Evolutionary conservation across 2,797 vertebrate genomes (phyloP).

Genomic region (Urosaurus nigricauda): DNA sequence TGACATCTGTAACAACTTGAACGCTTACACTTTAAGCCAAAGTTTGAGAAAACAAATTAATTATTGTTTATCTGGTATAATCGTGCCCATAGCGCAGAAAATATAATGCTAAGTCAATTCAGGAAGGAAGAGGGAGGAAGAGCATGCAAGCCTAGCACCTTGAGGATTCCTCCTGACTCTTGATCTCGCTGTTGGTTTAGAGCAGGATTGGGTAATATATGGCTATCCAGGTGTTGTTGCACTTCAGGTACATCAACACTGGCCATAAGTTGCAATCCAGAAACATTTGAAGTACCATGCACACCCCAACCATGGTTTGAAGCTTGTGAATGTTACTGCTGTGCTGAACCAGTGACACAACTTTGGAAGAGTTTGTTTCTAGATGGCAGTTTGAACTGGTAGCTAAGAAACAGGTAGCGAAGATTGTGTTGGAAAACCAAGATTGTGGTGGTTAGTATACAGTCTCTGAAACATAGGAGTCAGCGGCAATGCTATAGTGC

Average conservation of each 20-base stretch:
- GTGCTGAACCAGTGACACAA: background rate
- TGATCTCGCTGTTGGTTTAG: too few species aligned
- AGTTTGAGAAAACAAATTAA: background rate
- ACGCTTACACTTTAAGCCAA: background rate
- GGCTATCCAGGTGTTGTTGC: too few species aligned
- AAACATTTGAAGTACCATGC: too few species aligned
- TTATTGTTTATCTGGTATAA: background rate
- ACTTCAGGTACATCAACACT: too few species aligned
- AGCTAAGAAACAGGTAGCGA: constrained; percentile 28
- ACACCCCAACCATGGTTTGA: background rate
- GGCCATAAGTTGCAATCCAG: too few species aligned
- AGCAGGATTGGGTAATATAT: background rate
- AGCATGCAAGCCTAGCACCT: background rate
- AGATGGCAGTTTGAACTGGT: constrained; percentile 29
- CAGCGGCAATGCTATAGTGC: background rate
- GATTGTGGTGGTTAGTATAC: background rate
- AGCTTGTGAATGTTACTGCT: background rate
- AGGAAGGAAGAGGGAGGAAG: too few species aligned
- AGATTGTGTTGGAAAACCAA: constrained; percentile 52
- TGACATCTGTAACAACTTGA: background rate
- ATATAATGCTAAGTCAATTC: background rate
- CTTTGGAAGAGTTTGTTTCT: constrained; percentile 15
- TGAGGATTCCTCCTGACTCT: too few species aligned
- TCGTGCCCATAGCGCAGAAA: background rate
- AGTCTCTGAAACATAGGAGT: background rate